These are phyloP conservation scores for Champsocephalus gunnari DNA, from an alignment of 2,797 vertebrate genomes.

Conservation along the genomic window DNA sequence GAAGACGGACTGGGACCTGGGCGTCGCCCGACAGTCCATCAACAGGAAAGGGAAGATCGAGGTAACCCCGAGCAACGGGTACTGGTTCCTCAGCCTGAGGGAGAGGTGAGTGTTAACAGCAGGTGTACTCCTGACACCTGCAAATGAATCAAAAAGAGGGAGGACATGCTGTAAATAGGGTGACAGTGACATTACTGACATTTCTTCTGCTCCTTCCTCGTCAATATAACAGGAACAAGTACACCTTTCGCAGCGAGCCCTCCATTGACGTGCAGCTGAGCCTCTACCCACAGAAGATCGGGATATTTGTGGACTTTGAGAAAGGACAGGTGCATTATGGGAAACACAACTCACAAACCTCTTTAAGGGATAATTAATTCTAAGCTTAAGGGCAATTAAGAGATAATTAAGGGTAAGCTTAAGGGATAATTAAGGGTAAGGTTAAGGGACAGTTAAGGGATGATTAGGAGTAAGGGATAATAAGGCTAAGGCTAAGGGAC, in stretches of 20 bases:
- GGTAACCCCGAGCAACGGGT: constrained; percentile 81
- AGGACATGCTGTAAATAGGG: too few species aligned
- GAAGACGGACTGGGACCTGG: constrained; percentile 86
- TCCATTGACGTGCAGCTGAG: constrained; percentile 65
- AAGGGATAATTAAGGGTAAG: too few species aligned
- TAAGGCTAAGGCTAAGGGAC: too few species aligned
- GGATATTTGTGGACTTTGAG: constrained; percentile 83
- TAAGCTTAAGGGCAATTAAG: too few species aligned
- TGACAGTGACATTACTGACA: too few species aligned
- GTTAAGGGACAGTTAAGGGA: too few species aligned
- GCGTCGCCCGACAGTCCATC: constrained; percentile 75
- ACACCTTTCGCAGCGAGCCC: constrained; percentile 70
- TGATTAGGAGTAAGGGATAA: too few species aligned
- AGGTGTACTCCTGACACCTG: too few species aligned
- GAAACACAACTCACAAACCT: not conserved
- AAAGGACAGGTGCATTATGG: constrained; percentile 78
- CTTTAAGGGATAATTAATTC: not conserved
- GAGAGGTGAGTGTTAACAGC: constrained; percentile 69
- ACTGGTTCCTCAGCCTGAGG: constrained; percentile 84
- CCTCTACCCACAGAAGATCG: constrained; percentile 75
- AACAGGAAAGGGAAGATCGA: constrained; percentile 83
- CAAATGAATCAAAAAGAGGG: too few species aligned
- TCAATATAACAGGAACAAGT: constrained; percentile 69
- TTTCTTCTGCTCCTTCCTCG: too few species aligned
- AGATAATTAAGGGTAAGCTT: too few species aligned